Percentiles rank a stretch among this genome's conserved stretches.
phyloP scores from a whole-genome alignment of 2,113 vertebrate genomes.

The Helogale parvula region DNA sequence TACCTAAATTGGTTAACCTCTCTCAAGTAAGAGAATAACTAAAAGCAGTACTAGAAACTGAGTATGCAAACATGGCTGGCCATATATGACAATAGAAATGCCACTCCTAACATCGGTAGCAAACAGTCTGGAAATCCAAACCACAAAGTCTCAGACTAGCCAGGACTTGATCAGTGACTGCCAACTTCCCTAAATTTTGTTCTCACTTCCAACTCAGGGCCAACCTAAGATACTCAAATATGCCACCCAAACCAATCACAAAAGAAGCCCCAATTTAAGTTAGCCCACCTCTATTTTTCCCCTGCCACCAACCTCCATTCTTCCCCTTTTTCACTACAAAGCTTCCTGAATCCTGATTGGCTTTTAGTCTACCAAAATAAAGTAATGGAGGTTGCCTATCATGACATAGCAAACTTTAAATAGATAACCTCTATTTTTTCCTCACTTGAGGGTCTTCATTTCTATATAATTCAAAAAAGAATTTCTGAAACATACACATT shows the following conservation, averaged over 20 bases:
- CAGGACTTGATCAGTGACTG: background rate
- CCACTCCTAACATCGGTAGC: too few species aligned
- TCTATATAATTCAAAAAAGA: background rate
- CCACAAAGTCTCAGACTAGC: background rate
- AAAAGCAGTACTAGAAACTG: background rate
- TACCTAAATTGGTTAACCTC: background rate
- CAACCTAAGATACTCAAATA: background rate
- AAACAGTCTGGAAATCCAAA: background rate
- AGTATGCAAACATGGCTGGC: background rate
- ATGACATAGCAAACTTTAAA: background rate
- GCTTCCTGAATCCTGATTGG: background rate
- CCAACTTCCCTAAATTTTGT: background rate
- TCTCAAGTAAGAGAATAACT: background rate
- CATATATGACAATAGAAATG: background rate
- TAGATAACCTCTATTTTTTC: background rate
- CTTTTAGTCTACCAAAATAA: background rate
- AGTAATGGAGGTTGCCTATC: background rate
- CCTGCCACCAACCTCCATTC: background rate
- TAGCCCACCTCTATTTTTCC: background rate
- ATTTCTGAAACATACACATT: background rate
- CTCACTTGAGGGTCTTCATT: background rate
- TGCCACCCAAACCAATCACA: background rate
- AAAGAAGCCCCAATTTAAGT: background rate
- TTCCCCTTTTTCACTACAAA: background rate
- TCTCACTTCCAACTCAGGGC: background rate